These are phyloP conservation scores for Fragum sueziense DNA, from an alignment of 2,888 invertebrate genomes.

Conservation along the genomic window DNA sequence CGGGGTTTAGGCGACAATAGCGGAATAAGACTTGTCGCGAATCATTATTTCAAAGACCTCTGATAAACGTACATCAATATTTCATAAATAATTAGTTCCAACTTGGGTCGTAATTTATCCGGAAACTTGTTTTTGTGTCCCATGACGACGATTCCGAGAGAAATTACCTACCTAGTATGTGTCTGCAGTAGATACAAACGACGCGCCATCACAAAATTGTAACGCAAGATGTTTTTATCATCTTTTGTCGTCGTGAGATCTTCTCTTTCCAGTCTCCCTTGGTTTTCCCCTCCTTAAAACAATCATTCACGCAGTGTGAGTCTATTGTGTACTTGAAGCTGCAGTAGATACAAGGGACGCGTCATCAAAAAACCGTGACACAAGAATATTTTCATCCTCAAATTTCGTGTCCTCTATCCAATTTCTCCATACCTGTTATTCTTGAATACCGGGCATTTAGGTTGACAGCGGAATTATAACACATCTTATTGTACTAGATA, in stretches of 20 bases:
- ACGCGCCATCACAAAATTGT: conserved; percentile 1
- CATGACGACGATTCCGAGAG: conserved; percentile 18
- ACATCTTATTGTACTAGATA: no score
- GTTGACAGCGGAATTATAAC: no score
- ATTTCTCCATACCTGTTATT: no score
- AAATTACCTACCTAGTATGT: conserved; percentile 44
- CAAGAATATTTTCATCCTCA: no score
- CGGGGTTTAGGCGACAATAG: conserved; percentile 43
- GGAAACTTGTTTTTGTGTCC: conserved; percentile 28
- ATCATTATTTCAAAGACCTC: conserved; percentile 44
- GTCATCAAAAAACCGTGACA: no score
- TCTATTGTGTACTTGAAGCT: no score
- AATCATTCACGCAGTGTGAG: no score
- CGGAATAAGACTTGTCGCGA: conserved; percentile 48
- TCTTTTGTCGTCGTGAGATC: neutral
- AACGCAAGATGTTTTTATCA: neutral
- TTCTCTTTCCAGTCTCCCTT: neutral
- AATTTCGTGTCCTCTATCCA: no score
- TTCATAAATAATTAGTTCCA: conserved; percentile 61
- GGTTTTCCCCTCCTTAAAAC: neutral
- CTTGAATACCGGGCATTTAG: no score
- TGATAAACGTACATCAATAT: conserved; percentile 56
- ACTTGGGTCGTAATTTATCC: conserved; percentile 45
- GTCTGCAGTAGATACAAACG: conserved; percentile 19
- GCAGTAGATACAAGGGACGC: no score